Conservation (phyloP, 1,140 invertebrate genomes). For the Atopsyche davidsoni region DNA sequence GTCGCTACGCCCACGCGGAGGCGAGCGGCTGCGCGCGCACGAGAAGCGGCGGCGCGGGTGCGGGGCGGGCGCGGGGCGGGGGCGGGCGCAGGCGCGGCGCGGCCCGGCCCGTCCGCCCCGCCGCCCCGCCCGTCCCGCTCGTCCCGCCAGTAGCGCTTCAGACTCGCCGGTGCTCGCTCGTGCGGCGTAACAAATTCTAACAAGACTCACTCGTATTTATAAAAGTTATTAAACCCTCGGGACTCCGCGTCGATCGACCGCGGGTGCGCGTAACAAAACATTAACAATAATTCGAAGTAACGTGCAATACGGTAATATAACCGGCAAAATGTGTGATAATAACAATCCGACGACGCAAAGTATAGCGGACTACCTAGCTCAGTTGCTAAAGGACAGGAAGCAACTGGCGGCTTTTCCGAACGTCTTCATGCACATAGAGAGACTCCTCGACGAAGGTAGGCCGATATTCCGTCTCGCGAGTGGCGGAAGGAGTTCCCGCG, state of each 20-base stretch:
- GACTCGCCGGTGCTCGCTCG: slow-evolving; percentile 48
- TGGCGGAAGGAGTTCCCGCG: not conserved
- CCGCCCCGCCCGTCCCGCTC: slow-evolving; percentile 10
- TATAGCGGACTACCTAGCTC: slow-evolving; percentile 98
- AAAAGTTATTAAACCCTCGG: slow-evolving; percentile 17
- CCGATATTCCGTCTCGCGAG: not conserved
- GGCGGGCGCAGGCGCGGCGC: slow-evolving; percentile 42
- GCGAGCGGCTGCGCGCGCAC: slow-evolving; percentile 5
- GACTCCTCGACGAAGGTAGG: slow-evolving; percentile 98
- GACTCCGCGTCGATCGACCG: slow-evolving; percentile 14
- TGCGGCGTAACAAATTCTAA: slow-evolving; percentile 49
- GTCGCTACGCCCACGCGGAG: slow-evolving; percentile 19
- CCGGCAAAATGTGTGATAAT: slow-evolving; percentile 64
- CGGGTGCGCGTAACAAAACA: slow-evolving; percentile 12
- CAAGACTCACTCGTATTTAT: slow-evolving; percentile 40
- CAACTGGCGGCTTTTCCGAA: slow-evolving; percentile 98
- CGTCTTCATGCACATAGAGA: slow-evolving; percentile 98
- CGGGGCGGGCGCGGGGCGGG: slow-evolving; percentile 28
- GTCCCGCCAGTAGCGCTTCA: slow-evolving; percentile 43
- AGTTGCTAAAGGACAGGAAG: slow-evolving; percentile 99
- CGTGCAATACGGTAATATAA: slow-evolving; percentile 44
- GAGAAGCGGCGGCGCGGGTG: slow-evolving; percentile 23
- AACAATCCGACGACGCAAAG: slow-evolving; percentile 79
- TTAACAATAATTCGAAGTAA: slow-evolving; percentile 13
- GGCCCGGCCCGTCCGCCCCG: slow-evolving; percentile 18